Conservation (phyloP, 2,797 vertebrate species). For the Premnoplex brunnescens region DNA sequence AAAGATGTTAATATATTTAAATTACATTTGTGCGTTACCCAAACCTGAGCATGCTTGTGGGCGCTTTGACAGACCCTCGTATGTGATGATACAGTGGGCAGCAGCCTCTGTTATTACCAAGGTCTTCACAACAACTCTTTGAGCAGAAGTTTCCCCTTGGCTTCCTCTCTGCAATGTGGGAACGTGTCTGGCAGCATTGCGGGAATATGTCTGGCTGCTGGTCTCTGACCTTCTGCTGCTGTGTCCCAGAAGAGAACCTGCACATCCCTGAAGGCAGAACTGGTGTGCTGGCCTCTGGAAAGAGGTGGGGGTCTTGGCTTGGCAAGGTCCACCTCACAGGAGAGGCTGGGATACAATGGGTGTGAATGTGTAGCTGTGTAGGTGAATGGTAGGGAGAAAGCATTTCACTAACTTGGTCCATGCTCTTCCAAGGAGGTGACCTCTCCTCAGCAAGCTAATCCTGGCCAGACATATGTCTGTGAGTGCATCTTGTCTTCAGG, state of each 20-base stretch:
- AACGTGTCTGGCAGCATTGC: neutral
- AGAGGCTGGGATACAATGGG: neutral
- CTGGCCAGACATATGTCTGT: neutral
- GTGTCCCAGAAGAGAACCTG: neutral
- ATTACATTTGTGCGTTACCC: neutral
- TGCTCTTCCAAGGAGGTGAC: neutral
- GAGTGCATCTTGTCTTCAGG: neutral
- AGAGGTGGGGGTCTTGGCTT: neutral
- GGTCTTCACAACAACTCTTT: rapidly evolving
- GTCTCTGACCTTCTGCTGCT: neutral
- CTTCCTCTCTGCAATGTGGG: neutral
- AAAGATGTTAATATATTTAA: neutral
- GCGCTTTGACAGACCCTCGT: neutral
- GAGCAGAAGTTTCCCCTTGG: neutral
- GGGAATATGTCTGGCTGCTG: neutral
- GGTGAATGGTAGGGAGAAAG: neutral
- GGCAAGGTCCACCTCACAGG: neutral
- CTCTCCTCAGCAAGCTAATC: neutral
- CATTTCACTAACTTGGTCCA: neutral
- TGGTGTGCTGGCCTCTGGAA: neutral
- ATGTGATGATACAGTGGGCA: neutral
- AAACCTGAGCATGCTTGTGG: neutral
- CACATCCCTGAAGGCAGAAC: neutral
- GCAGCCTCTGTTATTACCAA: neutral
- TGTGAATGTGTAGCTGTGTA: neutral